Base-by-base conservation (phyloP, 30 jellyfish, hydroid and myxozoan genomes). In the Aurelia coerulea region DNA sequence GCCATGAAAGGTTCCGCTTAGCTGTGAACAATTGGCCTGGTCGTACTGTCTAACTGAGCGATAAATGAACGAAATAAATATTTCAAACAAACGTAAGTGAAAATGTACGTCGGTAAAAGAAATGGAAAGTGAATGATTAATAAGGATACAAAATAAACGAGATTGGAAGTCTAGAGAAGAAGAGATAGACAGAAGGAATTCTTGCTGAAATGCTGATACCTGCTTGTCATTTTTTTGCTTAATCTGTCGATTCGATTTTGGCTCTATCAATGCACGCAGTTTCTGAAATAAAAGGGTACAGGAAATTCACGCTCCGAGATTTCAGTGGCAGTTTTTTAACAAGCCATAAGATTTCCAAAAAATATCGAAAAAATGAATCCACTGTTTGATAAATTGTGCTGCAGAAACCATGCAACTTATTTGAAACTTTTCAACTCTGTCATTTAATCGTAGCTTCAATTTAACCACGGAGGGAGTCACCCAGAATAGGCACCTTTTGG, bases 281-380 rank as follows among this genome's bases (percentile, higher is more conserved):
- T 84, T 84, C 93, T 84, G 83, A 65, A 84, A 84, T 73, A 74
- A 68, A 83, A 83, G 76, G 92, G 90, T 72, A 83, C 29, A 83
- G 56, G 86, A 73, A 51, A 71, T 83, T 62, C 81, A 83, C 65
- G 84, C 87, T 76, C 15, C 64, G 81, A 23, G 42, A 49, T n/a
- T 18, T n/a, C 5, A 10, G 72, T n/a, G 31, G 72, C 72, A 18
- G 35, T 62, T 13, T n/a, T n/a, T n/a, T n/a, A 4, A 29, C 31
- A 7, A 62, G 72, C 72, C 14, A 62, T 13, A 46, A 46, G 56
- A 6, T 46, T 14, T 46, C 15, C 56, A 14, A 0, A 46, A 46
- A 46, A 46, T 46, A 46, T 46, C 12, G 53, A 46, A 46, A 46
- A 46, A 46, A 46, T 4, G 56, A 0, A 46, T 46, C 56, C 2